phyloP scores from a whole-genome alignment of 2,113 vertebrate species.

The Zapus hudsonius region DNA sequence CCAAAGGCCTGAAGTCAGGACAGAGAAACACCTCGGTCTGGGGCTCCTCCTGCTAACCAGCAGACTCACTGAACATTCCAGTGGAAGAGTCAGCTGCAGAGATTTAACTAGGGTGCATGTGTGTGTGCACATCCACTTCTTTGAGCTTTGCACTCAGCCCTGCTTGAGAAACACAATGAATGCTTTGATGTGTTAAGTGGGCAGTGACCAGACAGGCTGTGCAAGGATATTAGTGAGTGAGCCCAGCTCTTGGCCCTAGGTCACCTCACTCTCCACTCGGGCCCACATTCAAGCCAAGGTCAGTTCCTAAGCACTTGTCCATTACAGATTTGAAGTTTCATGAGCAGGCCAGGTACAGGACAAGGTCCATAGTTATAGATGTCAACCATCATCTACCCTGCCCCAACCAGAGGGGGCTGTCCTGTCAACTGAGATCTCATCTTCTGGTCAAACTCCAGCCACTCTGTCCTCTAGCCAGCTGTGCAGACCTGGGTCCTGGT shows the following conservation, averaged over 20 bases:
- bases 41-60: not conserved
- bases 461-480: not conserved
- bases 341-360: not conserved
- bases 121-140: not conserved
- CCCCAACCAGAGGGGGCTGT: not conserved
- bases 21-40: not conserved
- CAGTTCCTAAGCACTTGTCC: not conserved
- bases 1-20: not conserved
- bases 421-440: not conserved
- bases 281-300: not conserved
- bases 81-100: not conserved
- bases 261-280: not conserved
- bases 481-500: too few relatives aligned
- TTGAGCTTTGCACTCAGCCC: not conserved
- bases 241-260: not conserved
- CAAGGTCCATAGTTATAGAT: slow-evolving; percentile 17
- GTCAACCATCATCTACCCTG: slow-evolving; percentile 4
- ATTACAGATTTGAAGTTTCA: not conserved
- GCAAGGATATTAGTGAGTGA: not conserved
- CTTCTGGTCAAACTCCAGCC: not conserved
- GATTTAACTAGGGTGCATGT: not conserved
- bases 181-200: not conserved
- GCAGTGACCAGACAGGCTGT: not conserved
- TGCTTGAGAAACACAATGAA: not conserved
- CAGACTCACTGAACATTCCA: not conserved